These are phyloP conservation scores for Ornithoptera alexandrae DNA, from an alignment of 2,888 invertebrate genomes.

Conservation along the genomic window DNA sequence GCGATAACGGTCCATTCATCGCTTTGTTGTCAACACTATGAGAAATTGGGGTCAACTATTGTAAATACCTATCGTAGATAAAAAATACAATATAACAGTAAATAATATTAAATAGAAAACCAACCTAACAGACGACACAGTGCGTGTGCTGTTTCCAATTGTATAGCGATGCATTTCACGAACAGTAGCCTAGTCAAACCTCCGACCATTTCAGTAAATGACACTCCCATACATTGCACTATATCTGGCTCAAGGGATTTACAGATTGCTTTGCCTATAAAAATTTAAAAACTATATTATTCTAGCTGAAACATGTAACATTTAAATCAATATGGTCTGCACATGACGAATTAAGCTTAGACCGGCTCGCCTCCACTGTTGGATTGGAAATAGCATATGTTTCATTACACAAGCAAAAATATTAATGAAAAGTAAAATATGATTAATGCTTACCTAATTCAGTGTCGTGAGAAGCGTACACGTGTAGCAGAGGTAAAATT, in stretches of 20 bases:
- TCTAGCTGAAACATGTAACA: too few species aligned
- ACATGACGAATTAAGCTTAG: too few species aligned
- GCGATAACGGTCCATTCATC: too few species aligned
- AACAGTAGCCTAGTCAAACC: conserved; percentile 66
- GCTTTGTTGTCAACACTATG: too few species aligned
- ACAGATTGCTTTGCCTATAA: conserved; percentile 80
- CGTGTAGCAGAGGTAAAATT: conserved; percentile 81
- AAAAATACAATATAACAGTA: not conserved
- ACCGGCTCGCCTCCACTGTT: not conserved
- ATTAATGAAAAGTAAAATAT: not conserved
- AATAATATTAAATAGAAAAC: conserved; percentile 11
- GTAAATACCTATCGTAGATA: not conserved
- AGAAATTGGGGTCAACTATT: too few species aligned
- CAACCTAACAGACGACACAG: conserved; percentile 59
- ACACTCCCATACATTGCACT: conserved; percentile 79
- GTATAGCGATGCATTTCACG: conserved; percentile 64
- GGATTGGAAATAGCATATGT: not conserved
- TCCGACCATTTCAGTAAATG: conserved; percentile 70
- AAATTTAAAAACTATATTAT: not conserved
- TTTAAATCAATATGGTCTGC: too few species aligned
- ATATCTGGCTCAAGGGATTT: conserved; percentile 83
- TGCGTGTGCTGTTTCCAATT: conserved; percentile 65
- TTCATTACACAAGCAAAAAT: not conserved
- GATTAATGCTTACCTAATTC: conserved; percentile 51
- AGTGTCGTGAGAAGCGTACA: conserved; percentile 76